Conservation (phyloP, 2,113 vertebrate genomes). For the Chunga burmeisteri region DNA sequence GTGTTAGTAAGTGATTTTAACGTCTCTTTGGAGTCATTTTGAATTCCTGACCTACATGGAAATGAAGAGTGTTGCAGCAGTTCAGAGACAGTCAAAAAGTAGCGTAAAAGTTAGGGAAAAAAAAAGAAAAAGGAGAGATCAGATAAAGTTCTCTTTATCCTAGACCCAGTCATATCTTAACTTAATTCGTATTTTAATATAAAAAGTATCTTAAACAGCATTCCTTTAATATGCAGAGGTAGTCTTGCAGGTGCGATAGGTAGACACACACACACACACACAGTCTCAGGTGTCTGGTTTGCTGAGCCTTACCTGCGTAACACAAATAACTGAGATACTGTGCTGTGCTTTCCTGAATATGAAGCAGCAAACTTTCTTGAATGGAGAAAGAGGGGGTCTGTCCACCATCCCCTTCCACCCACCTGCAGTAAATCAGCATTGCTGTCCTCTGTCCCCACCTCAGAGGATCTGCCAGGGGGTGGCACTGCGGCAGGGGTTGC, state of each 20-base stretch:
- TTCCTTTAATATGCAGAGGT: not conserved
- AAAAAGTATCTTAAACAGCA: not conserved
- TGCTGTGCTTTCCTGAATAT: not conserved
- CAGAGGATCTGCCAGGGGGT: not conserved
- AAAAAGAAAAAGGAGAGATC: not conserved
- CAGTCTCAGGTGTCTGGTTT: not conserved
- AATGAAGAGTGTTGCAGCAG: not conserved
- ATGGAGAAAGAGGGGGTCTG: not conserved
- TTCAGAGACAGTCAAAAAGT: not conserved
- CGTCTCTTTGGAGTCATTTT: not conserved
- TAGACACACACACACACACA: not conserved
- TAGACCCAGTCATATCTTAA: not conserved
- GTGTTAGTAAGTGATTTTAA: not conserved
- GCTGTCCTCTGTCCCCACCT: not conserved
- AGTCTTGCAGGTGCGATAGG: not conserved
- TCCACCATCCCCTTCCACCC: not conserved
- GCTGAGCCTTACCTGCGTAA: not conserved
- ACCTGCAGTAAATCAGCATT: not conserved
- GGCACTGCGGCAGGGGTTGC: not conserved
- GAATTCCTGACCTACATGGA: not conserved
- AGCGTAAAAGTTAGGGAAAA: not conserved
- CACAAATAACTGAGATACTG: rapidly evolving
- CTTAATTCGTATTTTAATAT: too few species aligned
- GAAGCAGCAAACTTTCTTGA: not conserved
- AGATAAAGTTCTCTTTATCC: not conserved